phyloP scores from a whole-genome alignment of 2,113 vertebrate species.

The Emberiza fucata region DNA sequence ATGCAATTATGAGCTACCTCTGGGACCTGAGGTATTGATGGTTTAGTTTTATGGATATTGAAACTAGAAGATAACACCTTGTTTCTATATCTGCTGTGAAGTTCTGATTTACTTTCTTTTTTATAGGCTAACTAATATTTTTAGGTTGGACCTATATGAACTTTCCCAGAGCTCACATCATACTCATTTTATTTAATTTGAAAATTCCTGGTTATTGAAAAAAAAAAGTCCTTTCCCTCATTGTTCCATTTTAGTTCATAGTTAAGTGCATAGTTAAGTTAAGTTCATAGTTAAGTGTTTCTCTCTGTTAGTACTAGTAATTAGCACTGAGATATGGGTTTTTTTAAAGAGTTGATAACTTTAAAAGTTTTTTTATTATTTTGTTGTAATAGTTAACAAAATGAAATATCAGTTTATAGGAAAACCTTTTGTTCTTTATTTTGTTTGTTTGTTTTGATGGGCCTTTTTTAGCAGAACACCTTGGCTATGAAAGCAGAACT shows the following conservation, averaged over 20 bases:
- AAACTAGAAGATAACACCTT: background rate
- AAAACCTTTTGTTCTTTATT: background rate
- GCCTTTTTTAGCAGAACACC: background rate
- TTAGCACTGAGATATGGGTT: rapidly evolving
- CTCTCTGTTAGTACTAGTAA: background rate
- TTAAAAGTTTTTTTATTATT: background rate
- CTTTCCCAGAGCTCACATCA: background rate
- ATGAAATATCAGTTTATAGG: background rate
- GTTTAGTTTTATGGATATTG: background rate
- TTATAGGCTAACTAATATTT: background rate
- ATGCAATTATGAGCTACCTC: background rate
- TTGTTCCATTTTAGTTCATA: background rate
- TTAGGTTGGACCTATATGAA: background rate
- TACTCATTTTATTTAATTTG: background rate
- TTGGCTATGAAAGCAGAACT: background rate
- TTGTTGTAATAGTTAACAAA: background rate
- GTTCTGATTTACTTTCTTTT: background rate
- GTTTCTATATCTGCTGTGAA: background rate
- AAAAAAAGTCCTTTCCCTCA: background rate
- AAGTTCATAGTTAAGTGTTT: background rate
- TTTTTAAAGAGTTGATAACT: background rate
- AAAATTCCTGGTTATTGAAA: background rate
- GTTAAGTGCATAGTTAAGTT: background rate
- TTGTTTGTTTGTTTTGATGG: background rate
- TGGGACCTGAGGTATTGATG: background rate